phyloP scores from a whole-genome alignment of 1,140 invertebrate genomes.

The Zaprionus inermis region DNA sequence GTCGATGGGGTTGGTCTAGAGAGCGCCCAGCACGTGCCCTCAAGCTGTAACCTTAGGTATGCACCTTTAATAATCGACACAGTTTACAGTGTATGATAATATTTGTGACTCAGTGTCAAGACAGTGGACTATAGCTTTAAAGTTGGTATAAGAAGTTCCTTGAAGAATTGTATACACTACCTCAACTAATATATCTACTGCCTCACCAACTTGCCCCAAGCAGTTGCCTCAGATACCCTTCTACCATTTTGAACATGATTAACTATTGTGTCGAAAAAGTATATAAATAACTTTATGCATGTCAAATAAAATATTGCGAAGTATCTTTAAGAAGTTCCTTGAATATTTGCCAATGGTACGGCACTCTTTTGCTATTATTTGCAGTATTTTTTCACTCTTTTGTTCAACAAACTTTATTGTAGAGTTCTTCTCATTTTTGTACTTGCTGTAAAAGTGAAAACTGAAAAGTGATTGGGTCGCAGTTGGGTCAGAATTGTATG shows the following conservation, averaged over 20 bases:
- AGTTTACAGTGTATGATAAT: slow-evolving; percentile 33
- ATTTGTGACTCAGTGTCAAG: background rate
- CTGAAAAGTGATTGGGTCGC: slow-evolving; percentile 25
- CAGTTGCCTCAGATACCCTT: no score
- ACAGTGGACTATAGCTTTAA: no score
- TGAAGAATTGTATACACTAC: no score
- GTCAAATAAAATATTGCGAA: no score
- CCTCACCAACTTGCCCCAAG: no score
- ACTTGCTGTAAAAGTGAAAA: slow-evolving; percentile 48
- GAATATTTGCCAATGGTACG: background rate
- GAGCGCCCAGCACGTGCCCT: background rate
- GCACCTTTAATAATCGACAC: slow-evolving; percentile 17
- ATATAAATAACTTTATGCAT: no score
- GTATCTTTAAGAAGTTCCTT: background rate
- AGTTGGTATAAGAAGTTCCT: no score
- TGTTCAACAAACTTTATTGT: slow-evolving; percentile 21
- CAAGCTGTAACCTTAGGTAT: background rate
- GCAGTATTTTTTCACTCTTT: background rate
- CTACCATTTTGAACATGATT: no score
- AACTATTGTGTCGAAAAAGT: background rate
- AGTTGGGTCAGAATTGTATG: background rate
- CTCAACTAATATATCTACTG: no score
- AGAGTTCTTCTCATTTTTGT: slow-evolving; percentile 18
- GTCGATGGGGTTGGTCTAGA: background rate
- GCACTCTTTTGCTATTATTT: slow-evolving; percentile 8